Percentiles rank a stretch among this genome's conserved stretches.
phyloP scores from a whole-genome alignment of 2,797 vertebrate genomes.

The Manis javanica region DNA sequence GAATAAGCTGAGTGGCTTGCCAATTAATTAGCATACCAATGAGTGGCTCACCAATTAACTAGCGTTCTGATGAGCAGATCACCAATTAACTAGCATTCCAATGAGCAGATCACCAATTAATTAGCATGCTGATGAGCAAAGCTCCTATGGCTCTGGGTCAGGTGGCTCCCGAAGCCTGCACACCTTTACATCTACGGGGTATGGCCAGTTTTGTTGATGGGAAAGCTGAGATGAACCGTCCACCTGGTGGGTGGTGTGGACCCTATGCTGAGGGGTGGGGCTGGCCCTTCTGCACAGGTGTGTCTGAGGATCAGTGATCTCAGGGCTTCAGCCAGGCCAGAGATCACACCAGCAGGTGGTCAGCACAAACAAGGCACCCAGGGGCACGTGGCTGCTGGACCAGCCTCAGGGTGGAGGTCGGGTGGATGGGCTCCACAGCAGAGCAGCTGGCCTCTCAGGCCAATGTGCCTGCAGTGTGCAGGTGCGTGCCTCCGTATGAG shows the following conservation, averaged over 20 bases:
- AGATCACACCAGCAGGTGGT: background rate
- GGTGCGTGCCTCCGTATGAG: background rate
- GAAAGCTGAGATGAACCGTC: background rate
- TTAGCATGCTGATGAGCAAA: too few relatives aligned
- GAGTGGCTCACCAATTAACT: too few relatives aligned
- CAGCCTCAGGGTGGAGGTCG: background rate
- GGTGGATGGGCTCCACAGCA: background rate
- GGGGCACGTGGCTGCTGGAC: background rate
- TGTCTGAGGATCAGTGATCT: rapidly evolving
- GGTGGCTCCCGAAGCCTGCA: too few relatives aligned
- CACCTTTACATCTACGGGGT: background rate
- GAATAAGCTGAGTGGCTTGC: too few relatives aligned
- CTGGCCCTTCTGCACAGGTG: background rate
- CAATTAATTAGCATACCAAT: too few relatives aligned
- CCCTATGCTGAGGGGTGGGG: background rate
- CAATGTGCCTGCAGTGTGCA: rapidly evolving
- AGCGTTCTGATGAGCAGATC: too few relatives aligned
- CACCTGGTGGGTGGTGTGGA: background rate
- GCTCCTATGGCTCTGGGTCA: too few relatives aligned
- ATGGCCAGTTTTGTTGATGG: background rate
- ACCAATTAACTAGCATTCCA: too few relatives aligned
- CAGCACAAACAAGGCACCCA: rapidly evolving
- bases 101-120: too few relatives aligned
- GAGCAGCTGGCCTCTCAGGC: background rate
- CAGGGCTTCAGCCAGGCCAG: background rate